Evolutionary conservation across 2,888 invertebrate genomes (phyloP), one percentile per base, ranked within the genome.

Genomic region (Periphyllus acericola): DNA sequence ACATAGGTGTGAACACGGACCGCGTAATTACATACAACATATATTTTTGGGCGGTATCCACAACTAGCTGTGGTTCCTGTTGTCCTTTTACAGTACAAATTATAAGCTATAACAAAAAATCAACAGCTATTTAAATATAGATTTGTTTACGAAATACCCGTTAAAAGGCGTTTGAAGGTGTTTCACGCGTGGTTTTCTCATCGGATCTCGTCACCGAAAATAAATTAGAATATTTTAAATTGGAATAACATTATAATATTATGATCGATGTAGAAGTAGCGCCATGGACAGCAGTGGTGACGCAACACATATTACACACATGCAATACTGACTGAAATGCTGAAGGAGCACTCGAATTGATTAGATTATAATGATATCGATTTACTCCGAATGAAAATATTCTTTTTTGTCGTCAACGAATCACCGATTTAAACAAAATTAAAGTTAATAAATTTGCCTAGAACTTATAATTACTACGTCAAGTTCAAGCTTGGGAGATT

Each of bases 1-100:
- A 71, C 68, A 81, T 80, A 87, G 87, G 87, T 87, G 87, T 87
- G 80, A 87, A 87, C 87, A 60, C 25, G 36, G 40, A 74, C 80
- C 36, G 29, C 80, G 66, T 80, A 80, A 87, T 81, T 87, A 79
- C 60, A 81, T 40, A 80, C 40, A 32, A 55, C 40, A 60, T 60
- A 36, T 25, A 60, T 5, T 83, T 36, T 74, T 81, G 80, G 79
- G 87, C 74, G 87, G 80, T 87, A 66, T 80, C 80, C 74, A 60
- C 72, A n/a, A 66, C 72, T 68, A 40, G 36, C n/a, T 55, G 29
- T 74, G 60, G 72, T 83, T 72, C 34, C 21, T 52, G 34, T 36
- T 55, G 72, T 83, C 29, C 40, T 60, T 80, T 75, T 83, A 60
- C 21, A 29, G 36, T 74, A 74, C 29, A 83, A 66, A 83, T 66